Evolutionary conservation across 2,797 vertebrate genomes (phyloP).

Genomic region (Merluccius polli): DNA sequence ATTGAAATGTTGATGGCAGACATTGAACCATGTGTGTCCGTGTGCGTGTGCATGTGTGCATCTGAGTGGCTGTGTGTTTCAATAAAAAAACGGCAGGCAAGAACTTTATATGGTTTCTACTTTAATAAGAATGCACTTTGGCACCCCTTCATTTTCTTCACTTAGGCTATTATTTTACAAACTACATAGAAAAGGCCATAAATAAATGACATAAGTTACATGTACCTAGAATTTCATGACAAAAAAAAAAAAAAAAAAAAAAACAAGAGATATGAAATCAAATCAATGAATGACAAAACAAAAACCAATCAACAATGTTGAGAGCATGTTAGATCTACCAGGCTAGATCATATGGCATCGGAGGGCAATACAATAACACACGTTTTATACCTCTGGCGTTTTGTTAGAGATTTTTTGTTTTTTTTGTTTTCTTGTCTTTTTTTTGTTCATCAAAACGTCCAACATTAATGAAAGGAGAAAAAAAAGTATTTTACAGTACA

Average conservation of each 20-base stretch:
- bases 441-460: constrained; percentile 34
- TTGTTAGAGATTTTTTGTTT: constrained; percentile 66
- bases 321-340: constrained; percentile 84
- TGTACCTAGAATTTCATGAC: constrained; percentile 91
- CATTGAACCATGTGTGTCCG: constrained; percentile 17
- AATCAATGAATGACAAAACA: constrained; percentile 56
- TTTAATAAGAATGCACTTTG: constrained; percentile 92
- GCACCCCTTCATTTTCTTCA: constrained; percentile 70
- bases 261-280: constrained; percentile 47
- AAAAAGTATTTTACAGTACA: constrained; percentile 86
- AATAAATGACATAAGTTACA: constrained; percentile 99
- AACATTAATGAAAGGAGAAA: constrained; percentile 78
- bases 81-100: constrained; percentile 1
- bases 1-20: constrained; percentile 11
- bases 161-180: constrained; percentile 91
- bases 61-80: constrained; percentile 5
- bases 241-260: constrained; percentile 72
- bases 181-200: constrained; percentile 99
- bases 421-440: not conserved
- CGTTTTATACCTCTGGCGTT: constrained; percentile 66
- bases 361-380: constrained; percentile 77
- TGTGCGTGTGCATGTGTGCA: constrained; percentile 7
- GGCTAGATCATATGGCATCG: constrained; percentile 79
- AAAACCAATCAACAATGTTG: constrained; percentile 78
- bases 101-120: constrained; percentile 83